These are phyloP conservation scores for Parotocinclus haroldoi DNA, from an alignment of 2,797 vertebrate genomes.

Conservation along the genomic window DNA sequence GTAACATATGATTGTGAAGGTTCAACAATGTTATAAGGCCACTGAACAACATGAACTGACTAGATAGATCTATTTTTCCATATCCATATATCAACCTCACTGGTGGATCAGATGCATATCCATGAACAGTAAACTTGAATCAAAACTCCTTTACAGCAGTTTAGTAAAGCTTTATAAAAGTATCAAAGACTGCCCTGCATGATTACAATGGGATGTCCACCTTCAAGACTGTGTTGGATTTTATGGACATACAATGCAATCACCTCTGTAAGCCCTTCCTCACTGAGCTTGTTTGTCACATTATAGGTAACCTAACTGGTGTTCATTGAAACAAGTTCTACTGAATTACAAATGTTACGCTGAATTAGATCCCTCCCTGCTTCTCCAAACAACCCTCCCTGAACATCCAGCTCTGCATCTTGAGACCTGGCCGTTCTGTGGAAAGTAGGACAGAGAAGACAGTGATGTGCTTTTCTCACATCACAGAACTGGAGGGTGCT, in stretches of 20 bases:
- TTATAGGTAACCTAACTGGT: background rate
- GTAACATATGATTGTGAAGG: slow-evolving; percentile 17
- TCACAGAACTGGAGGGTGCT: slow-evolving; percentile 78
- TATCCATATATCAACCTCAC: slow-evolving; percentile 18
- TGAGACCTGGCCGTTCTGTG: slow-evolving; percentile 44
- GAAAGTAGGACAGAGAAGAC: slow-evolving; percentile 60
- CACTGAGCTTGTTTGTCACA: slow-evolving; percentile 3
- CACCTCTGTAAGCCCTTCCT: slow-evolving; percentile 12
- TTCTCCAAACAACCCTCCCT: slow-evolving; percentile 21
- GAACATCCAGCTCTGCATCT: slow-evolving; percentile 21
- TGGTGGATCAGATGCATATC: slow-evolving; percentile 23
- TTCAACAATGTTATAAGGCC: slow-evolving; percentile 46
- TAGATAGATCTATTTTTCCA: slow-evolving; percentile 17
- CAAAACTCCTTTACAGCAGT: slow-evolving; percentile 37
- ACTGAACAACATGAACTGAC: slow-evolving; percentile 43
- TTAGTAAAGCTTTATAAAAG: slow-evolving; percentile 33
- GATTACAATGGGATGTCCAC: slow-evolving; percentile 11
- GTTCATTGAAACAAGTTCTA: no score
- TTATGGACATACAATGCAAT: slow-evolving; percentile 23
- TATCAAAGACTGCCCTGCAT: slow-evolving; percentile 30
- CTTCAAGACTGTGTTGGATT: slow-evolving; percentile 43
- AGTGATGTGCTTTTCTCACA: slow-evolving; percentile 74
- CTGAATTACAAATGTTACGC: slow-evolving; percentile 12
- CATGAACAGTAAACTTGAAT: slow-evolving; percentile 14
- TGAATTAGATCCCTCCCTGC: slow-evolving; percentile 15